Conservation (phyloP, 2,113 vertebrate genomes). For the Antennarius striatus region DNA sequence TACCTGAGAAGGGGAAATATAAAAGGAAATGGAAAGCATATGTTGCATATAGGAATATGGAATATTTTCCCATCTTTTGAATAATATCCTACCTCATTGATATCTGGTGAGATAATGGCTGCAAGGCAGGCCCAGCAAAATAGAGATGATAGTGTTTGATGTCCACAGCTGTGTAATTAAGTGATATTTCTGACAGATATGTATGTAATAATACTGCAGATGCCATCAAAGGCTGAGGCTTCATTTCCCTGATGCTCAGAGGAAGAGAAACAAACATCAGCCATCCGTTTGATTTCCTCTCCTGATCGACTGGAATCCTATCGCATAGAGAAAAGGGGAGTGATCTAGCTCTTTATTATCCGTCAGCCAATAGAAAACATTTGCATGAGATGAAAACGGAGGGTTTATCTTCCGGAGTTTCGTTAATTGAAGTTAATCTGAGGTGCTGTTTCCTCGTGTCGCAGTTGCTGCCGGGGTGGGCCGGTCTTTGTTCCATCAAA, state of each 20-base stretch:
- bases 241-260: conserved; percentile 58
- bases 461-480: conserved; percentile 51
- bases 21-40: conserved; percentile 38
- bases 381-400: conserved; percentile 59
- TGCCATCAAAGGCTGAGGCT: conserved; percentile 60
- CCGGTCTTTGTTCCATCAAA: conserved; percentile 71
- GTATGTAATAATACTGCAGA: conserved; percentile 57
- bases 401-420: conserved; percentile 53
- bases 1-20: conserved; percentile 37
- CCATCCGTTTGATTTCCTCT: conserved; percentile 61
- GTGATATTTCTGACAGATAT: conserved; percentile 58
- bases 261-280: conserved; percentile 48
- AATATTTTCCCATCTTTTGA: conserved; percentile 39
- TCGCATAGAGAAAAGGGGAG: conserved; percentile 26
- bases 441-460: conserved; percentile 55
- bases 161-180: conserved; percentile 67
- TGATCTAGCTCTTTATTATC: conserved; percentile 54
- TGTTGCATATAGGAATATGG: conserved; percentile 30
- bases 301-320: conserved; percentile 47
- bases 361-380: conserved; percentile 37
- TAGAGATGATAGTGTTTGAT: conserved; percentile 39
- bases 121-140: conserved; percentile 26
- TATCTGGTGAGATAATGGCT: conserved; percentile 48
- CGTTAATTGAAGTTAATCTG: conserved; percentile 81
- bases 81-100: conserved; percentile 53